Evolutionary conservation across 1,140 invertebrate species (phyloP).

Genomic region (Ceratosolen solmsi): DNA sequence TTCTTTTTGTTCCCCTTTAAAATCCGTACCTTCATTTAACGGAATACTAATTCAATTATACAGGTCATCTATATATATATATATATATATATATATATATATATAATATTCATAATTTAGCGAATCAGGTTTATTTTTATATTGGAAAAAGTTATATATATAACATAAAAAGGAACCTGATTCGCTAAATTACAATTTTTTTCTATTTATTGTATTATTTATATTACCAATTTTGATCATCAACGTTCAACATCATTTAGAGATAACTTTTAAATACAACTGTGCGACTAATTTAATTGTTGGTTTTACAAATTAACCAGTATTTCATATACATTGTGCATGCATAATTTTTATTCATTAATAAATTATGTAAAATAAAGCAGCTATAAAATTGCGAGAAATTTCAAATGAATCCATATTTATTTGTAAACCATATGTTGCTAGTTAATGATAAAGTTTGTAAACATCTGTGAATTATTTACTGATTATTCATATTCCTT

Average conservation of each 20-base stretch:
- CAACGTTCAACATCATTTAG: too few species aligned
- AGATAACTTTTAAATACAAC: too few species aligned
- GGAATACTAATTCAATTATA: constrained; percentile 10
- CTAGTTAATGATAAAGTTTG: neutral
- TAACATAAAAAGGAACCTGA: too few species aligned
- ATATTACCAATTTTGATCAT: too few species aligned
- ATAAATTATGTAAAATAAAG: neutral
- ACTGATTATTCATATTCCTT: neutral
- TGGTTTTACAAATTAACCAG: neutral
- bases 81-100: neutral
- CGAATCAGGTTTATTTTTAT: too few species aligned
- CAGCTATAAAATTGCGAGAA: neutral
- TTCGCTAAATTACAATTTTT: too few species aligned
- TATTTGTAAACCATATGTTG: neutral
- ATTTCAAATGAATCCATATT: neutral
- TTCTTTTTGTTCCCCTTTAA: neutral
- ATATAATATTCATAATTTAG: neutral
- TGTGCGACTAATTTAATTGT: too few species aligned
- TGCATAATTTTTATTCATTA: neutral
- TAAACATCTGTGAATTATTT: constrained; percentile 2
- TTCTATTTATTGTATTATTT: too few species aligned
- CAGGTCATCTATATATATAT: neutral
- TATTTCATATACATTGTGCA: too few species aligned
- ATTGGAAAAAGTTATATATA: too few species aligned
- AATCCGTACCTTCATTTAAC: constrained; percentile 9